Evolutionary conservation across 2,797 vertebrate genomes (phyloP).

Genomic region (Danionella dracula): DNA sequence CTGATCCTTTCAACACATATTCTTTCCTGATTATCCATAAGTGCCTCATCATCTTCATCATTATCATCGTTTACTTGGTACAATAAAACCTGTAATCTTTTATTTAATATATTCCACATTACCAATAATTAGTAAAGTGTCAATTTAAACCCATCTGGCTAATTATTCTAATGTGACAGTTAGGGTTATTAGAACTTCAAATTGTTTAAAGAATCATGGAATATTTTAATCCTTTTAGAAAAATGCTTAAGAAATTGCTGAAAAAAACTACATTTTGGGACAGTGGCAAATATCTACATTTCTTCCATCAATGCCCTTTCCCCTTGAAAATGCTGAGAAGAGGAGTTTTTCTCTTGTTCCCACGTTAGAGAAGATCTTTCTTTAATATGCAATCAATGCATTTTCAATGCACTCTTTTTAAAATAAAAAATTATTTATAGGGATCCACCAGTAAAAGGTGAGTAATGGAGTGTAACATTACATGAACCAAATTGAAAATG

Average conservation of each 20-base stretch:
- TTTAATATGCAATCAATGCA: conserved; percentile 2
- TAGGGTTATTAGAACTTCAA: background rate
- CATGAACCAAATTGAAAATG: conserved; percentile 1
- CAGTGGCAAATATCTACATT: too few relatives aligned
- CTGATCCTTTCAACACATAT: conserved; percentile 14
- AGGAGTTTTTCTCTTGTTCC: too few relatives aligned
- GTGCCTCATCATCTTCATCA: conserved; percentile 11
- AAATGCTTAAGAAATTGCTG: too few relatives aligned
- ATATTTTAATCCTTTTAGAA: too few relatives aligned
- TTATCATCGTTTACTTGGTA: conserved; percentile 8
- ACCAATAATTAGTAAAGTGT: conserved; percentile 48
- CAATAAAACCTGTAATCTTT: conserved; percentile 22
- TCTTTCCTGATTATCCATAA: conserved; percentile 18
- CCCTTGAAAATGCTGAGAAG: background rate
- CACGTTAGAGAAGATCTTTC: background rate
- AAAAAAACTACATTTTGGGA: too few relatives aligned
- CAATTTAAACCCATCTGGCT: conserved; percentile 26
- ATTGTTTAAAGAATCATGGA: too few relatives aligned
- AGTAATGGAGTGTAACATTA: background rate
- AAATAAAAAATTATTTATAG: background rate
- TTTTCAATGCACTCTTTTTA: too few relatives aligned
- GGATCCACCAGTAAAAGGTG: background rate
- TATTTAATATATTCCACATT: conserved; percentile 27
- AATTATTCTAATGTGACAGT: conserved; percentile 4
- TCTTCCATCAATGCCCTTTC: too few relatives aligned